A percentile compares a stretch with the other conserved stretches of the same genome.
These are phyloP conservation scores for Bombus haemorrhoidalis DNA, from an alignment of 1,140 invertebrate genomes.

Conservation along the genomic window DNA sequence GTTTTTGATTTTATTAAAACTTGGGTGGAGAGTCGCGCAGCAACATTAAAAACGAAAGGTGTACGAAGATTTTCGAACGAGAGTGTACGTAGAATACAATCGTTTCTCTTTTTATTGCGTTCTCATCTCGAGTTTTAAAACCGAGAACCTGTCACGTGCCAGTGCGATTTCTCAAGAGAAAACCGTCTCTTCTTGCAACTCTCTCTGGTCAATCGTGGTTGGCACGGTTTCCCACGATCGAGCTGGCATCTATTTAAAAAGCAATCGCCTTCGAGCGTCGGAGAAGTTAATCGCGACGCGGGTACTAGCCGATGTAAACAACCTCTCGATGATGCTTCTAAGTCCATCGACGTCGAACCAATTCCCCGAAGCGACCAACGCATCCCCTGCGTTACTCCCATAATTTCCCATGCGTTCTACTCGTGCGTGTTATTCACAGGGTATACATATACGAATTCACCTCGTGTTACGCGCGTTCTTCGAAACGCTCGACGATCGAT, in stretches of 20 bases:
- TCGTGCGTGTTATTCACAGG: not conserved
- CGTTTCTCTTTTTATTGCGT: not conserved
- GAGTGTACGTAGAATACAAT: too few relatives aligned
- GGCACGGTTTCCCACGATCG: slow-evolving; percentile 70
- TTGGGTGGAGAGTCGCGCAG: too few relatives aligned
- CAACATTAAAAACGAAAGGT: too few relatives aligned
- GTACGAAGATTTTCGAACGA: not conserved
- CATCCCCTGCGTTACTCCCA: slow-evolving; percentile 62
- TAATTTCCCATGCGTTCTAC: slow-evolving; percentile 57
- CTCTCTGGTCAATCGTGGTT: slow-evolving; percentile 15
- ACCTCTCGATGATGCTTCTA: slow-evolving; percentile 77
- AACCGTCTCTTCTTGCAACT: not conserved
- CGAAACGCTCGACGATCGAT: too few relatives aligned
- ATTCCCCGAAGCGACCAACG: slow-evolving; percentile 74
- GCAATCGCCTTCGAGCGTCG: slow-evolving; percentile 71
- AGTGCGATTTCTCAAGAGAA: slow-evolving; percentile 29
- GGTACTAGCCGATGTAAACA: slow-evolving; percentile 75
- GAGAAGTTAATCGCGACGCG: slow-evolving; percentile 76
- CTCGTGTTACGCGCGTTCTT: too few relatives aligned
- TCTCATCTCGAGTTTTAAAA: not conserved
- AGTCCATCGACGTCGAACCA: slow-evolving; percentile 71
- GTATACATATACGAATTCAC: too few relatives aligned
- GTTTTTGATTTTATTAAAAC: too few relatives aligned
- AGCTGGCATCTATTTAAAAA: slow-evolving; percentile 69
- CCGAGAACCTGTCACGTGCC: not conserved